Percentiles rank a stretch among this genome's conserved stretches.
Conservation (phyloP, 2,888 invertebrate genomes). For the Pemphredon lugubris region DNA sequence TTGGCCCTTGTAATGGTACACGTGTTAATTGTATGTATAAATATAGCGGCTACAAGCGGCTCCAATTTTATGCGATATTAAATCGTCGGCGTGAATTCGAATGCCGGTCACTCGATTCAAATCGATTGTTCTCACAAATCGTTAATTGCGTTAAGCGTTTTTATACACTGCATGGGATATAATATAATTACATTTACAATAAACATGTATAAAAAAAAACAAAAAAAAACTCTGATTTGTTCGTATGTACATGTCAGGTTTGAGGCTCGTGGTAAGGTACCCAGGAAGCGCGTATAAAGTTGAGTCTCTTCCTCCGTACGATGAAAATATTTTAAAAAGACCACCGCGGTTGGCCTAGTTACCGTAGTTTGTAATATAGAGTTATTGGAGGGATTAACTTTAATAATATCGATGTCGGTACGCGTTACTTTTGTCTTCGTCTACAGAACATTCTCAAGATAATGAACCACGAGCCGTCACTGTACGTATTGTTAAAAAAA, state of each 20-base stretch:
- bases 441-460: too few relatives aligned
- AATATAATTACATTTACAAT: slow-evolving; percentile 28
- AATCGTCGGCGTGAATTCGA: not conserved
- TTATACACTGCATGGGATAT: slow-evolving; percentile 17
- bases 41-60: not conserved
- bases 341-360: too few relatives aligned
- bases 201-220: slow-evolving; percentile 6
- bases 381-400: too few relatives aligned
- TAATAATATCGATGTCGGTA: too few relatives aligned
- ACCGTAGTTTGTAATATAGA: too few relatives aligned
- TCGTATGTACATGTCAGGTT: slow-evolving; percentile 23
- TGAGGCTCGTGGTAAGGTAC: too few relatives aligned
- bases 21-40: not conserved
- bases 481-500: not conserved
- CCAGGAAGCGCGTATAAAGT: too few relatives aligned
- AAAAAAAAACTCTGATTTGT: slow-evolving; percentile 4
- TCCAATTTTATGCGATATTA: not conserved
- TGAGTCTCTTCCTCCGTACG: too few relatives aligned
- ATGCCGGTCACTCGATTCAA: not conserved
- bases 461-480: too few relatives aligned
- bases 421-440: too few relatives aligned
- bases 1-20: slow-evolving; percentile 2
- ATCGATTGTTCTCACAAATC: not conserved
- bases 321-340: too few relatives aligned
- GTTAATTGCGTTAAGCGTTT: slow-evolving; percentile 41